phyloP scores from a whole-genome alignment of 2,888 invertebrate genomes.

The Eupithecia inturbata region DNA sequence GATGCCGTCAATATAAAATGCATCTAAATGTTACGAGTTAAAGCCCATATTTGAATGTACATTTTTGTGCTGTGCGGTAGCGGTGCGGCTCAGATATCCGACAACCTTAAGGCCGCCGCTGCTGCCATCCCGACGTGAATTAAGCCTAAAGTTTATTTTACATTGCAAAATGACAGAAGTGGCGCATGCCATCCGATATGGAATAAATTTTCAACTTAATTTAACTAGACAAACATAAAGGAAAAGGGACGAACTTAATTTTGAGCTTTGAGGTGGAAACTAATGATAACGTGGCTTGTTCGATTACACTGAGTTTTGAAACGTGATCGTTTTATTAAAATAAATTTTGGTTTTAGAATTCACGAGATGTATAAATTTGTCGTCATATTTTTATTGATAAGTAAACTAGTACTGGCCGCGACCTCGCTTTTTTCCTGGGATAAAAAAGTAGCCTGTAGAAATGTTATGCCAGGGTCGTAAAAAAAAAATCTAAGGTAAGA shows the following conservation, averaged over 20 bases:
- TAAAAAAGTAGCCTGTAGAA: background rate
- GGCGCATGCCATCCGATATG: slow-evolving; percentile 64
- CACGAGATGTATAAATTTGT: background rate
- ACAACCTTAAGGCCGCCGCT: background rate
- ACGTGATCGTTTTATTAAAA: slow-evolving; percentile 26
- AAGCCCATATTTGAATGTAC: background rate
- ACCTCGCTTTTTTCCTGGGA: background rate
- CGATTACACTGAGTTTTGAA: slow-evolving; percentile 46
- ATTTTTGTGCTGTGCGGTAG: background rate
- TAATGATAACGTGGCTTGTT: slow-evolving; percentile 77
- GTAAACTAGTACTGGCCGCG: background rate
- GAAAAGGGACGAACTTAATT: slow-evolving; percentile 78
- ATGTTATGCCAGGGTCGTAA: background rate
- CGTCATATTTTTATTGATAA: background rate
- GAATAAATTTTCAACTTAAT: slow-evolving; percentile 85
- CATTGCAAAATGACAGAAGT: background rate
- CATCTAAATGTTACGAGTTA: background rate
- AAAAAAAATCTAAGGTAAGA: no score
- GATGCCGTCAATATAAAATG: no score
- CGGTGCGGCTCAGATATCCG: background rate
- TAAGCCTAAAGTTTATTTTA: background rate
- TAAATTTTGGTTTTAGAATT: slow-evolving; percentile 2
- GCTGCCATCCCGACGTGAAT: background rate
- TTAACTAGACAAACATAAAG: slow-evolving; percentile 82
- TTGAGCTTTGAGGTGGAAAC: slow-evolving; percentile 80